Conservation (phyloP, 2,888 invertebrate genomes). For the Nephrotoma guestfalica region DNA sequence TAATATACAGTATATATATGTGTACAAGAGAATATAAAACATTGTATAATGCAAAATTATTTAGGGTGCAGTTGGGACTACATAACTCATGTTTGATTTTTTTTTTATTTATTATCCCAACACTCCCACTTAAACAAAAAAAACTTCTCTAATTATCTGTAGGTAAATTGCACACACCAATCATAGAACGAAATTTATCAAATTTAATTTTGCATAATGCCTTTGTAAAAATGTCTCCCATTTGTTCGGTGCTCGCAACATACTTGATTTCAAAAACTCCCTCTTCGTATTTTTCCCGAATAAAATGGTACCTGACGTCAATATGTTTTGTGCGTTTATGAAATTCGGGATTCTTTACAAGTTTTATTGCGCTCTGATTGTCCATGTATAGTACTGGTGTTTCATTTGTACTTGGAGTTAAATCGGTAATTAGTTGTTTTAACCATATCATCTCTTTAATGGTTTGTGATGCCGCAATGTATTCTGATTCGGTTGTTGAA, state of each 20-base stretch:
- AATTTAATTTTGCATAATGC: neutral
- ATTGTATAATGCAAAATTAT: too few species aligned
- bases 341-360: constrained; percentile 11
- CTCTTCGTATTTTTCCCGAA: constrained; percentile 9
- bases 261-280: constrained; percentile 7
- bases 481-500: neutral
- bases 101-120: neutral
- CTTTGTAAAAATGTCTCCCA: constrained; percentile 8
- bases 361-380: constrained; percentile 14
- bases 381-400: constrained; percentile 14
- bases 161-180: neutral
- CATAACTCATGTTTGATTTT: too few species aligned
- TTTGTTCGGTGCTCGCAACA: constrained; percentile 6
- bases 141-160: neutral
- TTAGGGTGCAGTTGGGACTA: too few species aligned
- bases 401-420: neutral
- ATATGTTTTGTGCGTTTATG: constrained; percentile 12
- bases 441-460: constrained; percentile 16
- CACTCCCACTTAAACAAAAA: neutral
- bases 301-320: constrained; percentile 11
- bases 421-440: constrained; percentile 7
- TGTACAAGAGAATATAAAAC: too few species aligned
- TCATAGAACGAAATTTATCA: neutral
- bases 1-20: too few species aligned
- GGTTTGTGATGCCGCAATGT: neutral